Conservation (phyloP, 1,140 invertebrate genomes). For the Thereuonema tuberculata region DNA sequence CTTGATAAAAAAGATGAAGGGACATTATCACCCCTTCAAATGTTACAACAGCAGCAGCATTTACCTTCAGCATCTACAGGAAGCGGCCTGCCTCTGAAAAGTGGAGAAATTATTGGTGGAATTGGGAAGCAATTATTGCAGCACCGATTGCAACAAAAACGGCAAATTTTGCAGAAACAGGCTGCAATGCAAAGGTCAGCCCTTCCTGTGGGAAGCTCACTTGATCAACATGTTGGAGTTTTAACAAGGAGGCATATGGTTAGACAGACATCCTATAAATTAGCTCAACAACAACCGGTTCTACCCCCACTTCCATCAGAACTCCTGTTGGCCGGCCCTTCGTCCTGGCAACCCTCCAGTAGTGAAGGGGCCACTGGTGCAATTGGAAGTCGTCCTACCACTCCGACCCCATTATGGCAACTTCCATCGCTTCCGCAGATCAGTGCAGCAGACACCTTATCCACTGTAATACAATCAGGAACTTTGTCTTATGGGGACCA, state of each 20-base stretch:
- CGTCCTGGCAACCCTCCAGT: neutral
- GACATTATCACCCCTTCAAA: neutral
- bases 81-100: neutral
- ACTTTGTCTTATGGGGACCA: neutral
- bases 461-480: neutral
- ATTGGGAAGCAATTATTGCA: conserved; percentile 41
- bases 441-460: neutral
- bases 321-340: neutral
- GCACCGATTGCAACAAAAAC: conserved; percentile 58
- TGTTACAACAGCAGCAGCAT: neutral
- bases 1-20: neutral
- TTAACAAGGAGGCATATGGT: conserved; percentile 51
- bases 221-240: conserved; percentile 6
- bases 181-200: conserved; percentile 43
- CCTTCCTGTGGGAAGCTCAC: neutral
- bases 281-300: conserved; percentile 50
- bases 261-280: conserved; percentile 59
- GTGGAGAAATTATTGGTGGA: neutral
- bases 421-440: neutral
- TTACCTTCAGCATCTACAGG: neutral
- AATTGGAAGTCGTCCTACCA: neutral
- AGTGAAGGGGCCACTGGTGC: neutral
- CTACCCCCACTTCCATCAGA: conserved; percentile 41
- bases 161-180: conserved; percentile 65
- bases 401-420: neutral